Evolutionary conservation across 2,888 invertebrate genomes (phyloP), one percentile per base, ranked within the genome.

Genomic region (Tolmerus cingulatus): DNA sequence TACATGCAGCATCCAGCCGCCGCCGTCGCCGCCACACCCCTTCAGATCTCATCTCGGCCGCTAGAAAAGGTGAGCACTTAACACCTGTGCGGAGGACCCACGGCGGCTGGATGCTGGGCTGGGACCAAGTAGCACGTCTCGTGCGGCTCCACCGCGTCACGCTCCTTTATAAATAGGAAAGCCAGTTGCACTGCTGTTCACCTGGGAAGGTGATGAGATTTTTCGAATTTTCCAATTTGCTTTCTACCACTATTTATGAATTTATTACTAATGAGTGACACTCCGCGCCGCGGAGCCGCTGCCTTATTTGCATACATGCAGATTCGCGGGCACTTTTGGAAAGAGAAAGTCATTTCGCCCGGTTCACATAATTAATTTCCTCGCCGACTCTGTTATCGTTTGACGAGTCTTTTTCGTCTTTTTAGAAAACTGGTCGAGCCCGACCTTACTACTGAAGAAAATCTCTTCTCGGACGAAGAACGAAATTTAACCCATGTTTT

Each of bases 321-420:
- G 76, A 76, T 76, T 76, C 14, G 40, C 76, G 76, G 40, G 76
- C 30, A 46, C 51, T 57, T 82, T 82, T 82, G 19, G 82, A 82
- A 82, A 82, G 82, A 82, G 82, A 82, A 82, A 82, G 82, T 82
- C 34, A 81, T 55, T 81, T 55, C 55, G 81, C 46, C 78, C 30
- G 81, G 23, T 79, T 43, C 43, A 27, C 43, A 43, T n/a, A 79
- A 43, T 79, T 34, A 76, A 76, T 79, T 79, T 79, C 43, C 37
- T 79, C 40, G 37, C 12, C n/a, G 76, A 37, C 8, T 40, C 34
- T 16, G 34, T 76, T 27, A 9, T 37, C n/a, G 76, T 76, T 34
- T 37, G 76, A 4, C 2, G 66, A 27, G 27, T 23, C 23, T 9
- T 66, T 66, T 66, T 66, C 66, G 66, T 19, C 23, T 66, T 66